Percentiles rank a stretch among this genome's conserved stretches.
phyloP scores from a whole-genome alignment of 2,113 vertebrate species.

The Anguilla rostrata region DNA sequence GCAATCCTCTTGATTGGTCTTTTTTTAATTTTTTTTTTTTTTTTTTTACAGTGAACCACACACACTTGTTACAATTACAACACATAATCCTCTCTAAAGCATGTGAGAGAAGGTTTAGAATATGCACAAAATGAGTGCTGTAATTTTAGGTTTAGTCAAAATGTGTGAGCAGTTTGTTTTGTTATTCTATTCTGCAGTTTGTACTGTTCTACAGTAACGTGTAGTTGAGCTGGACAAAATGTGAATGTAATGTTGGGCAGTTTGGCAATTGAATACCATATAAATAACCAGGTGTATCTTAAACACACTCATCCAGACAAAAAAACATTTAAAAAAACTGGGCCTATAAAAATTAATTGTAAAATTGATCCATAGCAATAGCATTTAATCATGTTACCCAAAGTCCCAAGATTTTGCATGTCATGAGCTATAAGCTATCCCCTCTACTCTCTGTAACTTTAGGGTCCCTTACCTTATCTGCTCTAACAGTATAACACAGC shows the following conservation, averaged over 20 bases:
- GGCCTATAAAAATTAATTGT: too few species aligned
- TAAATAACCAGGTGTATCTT: neutral
- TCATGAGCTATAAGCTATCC: conserved; percentile 11
- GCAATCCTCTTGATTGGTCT: neutral
- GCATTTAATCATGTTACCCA: neutral
- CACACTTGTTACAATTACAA: neutral
- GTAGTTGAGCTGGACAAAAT: neutral
- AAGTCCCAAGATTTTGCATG: neutral
- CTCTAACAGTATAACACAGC: neutral
- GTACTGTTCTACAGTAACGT: neutral
- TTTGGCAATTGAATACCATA: neutral
- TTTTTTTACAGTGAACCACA: neutral
- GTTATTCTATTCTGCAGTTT: neutral
- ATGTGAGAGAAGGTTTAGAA: too few species aligned
- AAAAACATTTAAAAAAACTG: too few species aligned
- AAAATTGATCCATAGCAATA: neutral
- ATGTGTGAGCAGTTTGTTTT: too few species aligned
- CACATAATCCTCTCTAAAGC: neutral
- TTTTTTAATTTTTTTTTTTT: too few species aligned
- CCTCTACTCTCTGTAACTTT: conserved; percentile 7
- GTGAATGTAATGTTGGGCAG: neutral
- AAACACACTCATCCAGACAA: too few species aligned
- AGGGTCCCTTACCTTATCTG: neutral
- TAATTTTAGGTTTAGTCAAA: too few species aligned
- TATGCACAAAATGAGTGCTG: too few species aligned